Conservation (phyloP, 2,888 invertebrate species). For the Lochmaea crataegi region DNA sequence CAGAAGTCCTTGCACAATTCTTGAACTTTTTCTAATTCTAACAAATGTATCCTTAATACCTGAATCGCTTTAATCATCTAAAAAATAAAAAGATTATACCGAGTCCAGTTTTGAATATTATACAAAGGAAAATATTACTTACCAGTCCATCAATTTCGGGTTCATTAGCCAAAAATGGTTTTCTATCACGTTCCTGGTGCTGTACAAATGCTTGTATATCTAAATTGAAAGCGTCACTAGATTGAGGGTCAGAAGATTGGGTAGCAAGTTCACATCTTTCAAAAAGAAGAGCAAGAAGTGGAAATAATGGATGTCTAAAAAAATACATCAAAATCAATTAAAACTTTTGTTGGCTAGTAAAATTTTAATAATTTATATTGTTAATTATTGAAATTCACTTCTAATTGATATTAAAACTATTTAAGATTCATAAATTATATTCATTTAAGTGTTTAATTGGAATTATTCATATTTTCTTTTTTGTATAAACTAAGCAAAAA, state of each 20-base stretch:
- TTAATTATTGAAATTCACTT: too few relatives aligned
- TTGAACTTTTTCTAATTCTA: conserved; percentile 94
- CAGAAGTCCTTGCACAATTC: conserved; percentile 96
- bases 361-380: too few relatives aligned
- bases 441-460: too few relatives aligned
- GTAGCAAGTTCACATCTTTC: conserved; percentile 98
- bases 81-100: conserved; percentile 28
- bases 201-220: conserved; percentile 91
- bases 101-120: conserved; percentile 72
- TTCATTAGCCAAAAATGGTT: conserved; percentile 89
- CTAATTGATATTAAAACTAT: too few relatives aligned
- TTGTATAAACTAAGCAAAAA: too few relatives aligned
- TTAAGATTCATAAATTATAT: too few relatives aligned
- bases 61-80: conserved; percentile 90
- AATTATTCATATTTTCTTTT: too few relatives aligned
- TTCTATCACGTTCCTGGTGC: conserved; percentile 86
- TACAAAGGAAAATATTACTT: conserved; percentile 64
- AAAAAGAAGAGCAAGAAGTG: conserved; percentile 88
- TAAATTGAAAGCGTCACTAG: conserved; percentile 87
- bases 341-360: background rate
- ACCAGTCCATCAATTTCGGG: conserved; percentile 95
- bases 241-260: conserved; percentile 84
- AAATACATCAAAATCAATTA: conserved; percentile 38
- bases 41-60: conserved; percentile 90
- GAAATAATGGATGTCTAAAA: conserved; percentile 93